Percentiles rank a stretch among this genome's conserved stretches.
Conservation (phyloP, 2,113 vertebrate species). For the Cyprinus carpio region DNA sequence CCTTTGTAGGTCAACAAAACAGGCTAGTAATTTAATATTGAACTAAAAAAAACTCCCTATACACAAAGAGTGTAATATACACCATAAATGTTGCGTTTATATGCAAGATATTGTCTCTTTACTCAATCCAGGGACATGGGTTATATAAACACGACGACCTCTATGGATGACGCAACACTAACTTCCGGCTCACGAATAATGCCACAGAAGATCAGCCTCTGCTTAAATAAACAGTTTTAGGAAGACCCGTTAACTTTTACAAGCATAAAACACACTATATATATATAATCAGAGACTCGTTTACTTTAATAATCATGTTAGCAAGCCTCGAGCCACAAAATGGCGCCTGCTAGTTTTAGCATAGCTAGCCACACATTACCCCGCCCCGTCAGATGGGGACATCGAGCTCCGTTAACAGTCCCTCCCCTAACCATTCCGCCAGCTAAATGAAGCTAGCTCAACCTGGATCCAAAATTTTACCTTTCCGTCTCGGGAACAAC, state of each 20-base stretch:
- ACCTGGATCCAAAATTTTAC: conserved; percentile 58
- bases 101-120: not conserved
- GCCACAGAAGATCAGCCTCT: not conserved
- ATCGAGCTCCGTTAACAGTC: conserved; percentile 23
- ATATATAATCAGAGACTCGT: not conserved
- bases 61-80: not conserved
- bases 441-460: conserved; percentile 38
- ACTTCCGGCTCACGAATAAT: not conserved
- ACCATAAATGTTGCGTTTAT: not conserved
- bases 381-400: conserved; percentile 30
- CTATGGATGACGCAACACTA: not conserved
- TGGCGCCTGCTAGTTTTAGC: conserved; percentile 14
- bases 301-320: not conserved
- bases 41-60: not conserved
- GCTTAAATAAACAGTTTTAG: not conserved
- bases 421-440: conserved; percentile 13
- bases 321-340: conserved; percentile 14
- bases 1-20: not conserved
- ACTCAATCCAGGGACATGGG: not conserved
- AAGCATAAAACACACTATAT: not conserved
- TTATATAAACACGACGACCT: not conserved
- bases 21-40: not conserved
- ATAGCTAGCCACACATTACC: conserved; percentile 9
- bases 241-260: too few species aligned
- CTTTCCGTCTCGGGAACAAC: conserved; percentile 65